A percentile compares a stretch with the other conserved stretches of the same genome.
These are phyloP conservation scores for Gymnosoma rotundatum DNA, from an alignment of 2,888 invertebrate genomes.

Conservation along the genomic window DNA sequence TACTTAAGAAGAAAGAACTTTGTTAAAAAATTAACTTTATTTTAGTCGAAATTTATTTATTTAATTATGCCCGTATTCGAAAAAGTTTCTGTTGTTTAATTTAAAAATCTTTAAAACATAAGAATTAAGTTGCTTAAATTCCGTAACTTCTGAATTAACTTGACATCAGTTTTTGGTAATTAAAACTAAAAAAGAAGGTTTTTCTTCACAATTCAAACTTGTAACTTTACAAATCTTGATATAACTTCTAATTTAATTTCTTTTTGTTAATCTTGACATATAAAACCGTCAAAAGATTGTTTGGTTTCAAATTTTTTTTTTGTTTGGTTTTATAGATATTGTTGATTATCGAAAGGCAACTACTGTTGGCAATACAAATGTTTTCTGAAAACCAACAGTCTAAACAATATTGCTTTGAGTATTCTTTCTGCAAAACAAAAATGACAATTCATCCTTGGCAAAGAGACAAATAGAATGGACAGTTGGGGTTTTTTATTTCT, in stretches of 20 bases:
- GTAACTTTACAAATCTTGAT: not conserved
- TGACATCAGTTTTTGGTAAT: not conserved
- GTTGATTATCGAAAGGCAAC: constrained; percentile 37
- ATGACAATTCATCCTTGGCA: constrained; percentile 34
- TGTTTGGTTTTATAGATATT: constrained; percentile 5
- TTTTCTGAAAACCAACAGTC: not conserved
- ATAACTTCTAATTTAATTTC: not conserved
- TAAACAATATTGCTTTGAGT: constrained; percentile 31
- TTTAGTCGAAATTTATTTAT: no score
- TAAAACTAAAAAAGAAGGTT: not conserved
- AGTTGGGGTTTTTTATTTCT: not conserved
- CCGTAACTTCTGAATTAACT: no score
- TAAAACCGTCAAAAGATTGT: constrained; percentile 21
- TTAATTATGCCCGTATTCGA: no score
- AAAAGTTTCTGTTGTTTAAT: no score
- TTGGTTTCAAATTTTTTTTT: not conserved
- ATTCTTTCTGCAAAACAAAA: constrained; percentile 16
- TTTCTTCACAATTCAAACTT: not conserved
- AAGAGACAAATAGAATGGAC: constrained; percentile 22
- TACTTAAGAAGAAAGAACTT: no score
- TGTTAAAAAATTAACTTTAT: no score
- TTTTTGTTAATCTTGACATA: constrained; percentile 32
- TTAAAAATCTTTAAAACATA: no score
- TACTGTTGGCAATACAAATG: constrained; percentile 43
- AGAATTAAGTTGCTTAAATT: no score